Evolutionary conservation across 1,140 invertebrate genomes (phyloP).

Genomic region (Hetaerina americana): DNA sequence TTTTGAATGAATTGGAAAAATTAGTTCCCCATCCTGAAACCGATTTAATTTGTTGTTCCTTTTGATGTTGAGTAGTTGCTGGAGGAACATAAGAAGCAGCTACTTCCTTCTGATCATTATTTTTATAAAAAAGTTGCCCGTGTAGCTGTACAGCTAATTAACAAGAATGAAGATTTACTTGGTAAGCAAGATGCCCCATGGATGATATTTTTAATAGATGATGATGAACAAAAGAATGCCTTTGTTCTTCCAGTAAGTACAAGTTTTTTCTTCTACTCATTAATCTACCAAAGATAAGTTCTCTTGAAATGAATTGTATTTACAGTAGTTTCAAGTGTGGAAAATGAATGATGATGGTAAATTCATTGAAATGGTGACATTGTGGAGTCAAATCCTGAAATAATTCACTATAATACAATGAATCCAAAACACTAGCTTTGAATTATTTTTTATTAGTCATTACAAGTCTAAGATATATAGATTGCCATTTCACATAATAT

Average conservation of each 20-base stretch:
- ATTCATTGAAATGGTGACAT: not conserved
- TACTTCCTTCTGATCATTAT: constrained; percentile 14
- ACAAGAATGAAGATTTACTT: constrained; percentile 33
- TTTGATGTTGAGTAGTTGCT: no score
- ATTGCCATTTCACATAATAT: no score
- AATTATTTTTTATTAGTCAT: no score
- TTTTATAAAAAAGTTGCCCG: constrained; percentile 24
- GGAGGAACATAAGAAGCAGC: not conserved
- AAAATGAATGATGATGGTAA: not conserved
- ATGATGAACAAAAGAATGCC: constrained; percentile 30
- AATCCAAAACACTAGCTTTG: no score
- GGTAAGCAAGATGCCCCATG: constrained; percentile 31
- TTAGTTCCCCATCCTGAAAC: no score
- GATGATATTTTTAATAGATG: constrained; percentile 35
- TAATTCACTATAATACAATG: no score
- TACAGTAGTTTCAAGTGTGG: no score
- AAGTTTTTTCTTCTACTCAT: constrained; percentile 5
- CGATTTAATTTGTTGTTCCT: no score
- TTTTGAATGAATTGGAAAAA: no score
- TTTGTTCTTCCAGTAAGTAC: constrained; percentile 37
- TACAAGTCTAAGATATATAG: no score
- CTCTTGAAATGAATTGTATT: not conserved
- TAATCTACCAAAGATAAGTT: not conserved
- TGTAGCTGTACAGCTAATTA: constrained; percentile 29
- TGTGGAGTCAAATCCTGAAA: not conserved